Conservation (phyloP, 1,140 invertebrate species). For the Lamellibrachia luymesi region DNA sequence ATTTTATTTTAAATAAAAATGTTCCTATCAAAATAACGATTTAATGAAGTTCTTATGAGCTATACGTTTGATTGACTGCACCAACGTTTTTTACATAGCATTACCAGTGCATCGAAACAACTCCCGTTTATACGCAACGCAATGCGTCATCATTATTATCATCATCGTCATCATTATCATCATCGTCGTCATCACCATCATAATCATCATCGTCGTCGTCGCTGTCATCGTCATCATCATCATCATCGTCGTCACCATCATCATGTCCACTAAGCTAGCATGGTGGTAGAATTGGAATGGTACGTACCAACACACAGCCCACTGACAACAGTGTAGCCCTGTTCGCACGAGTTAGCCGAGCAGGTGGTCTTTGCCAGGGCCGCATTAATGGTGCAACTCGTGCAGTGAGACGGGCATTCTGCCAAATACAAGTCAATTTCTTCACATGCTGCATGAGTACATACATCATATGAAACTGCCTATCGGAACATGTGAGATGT, state of each 20-base stretch:
- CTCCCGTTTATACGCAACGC: too few species aligned
- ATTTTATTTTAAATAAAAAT: not conserved
- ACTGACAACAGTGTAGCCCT: slow-evolving; percentile 7
- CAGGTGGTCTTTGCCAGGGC: not conserved
- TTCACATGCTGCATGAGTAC: not conserved
- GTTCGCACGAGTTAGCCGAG: not conserved
- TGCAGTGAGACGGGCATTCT: not conserved
- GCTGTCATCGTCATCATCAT: not conserved
- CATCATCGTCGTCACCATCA: not conserved
- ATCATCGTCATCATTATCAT: not conserved
- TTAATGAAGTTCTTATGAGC: not conserved
- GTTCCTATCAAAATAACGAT: not conserved
- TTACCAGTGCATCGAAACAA: not conserved
- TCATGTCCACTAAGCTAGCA: not conserved
- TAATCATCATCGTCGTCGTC: too few species aligned
- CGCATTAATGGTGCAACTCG: not conserved
- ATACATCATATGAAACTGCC: not conserved
- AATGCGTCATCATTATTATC: not conserved
- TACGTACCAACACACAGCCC: not conserved
- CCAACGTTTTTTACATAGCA: not conserved
- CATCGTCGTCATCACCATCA: too few species aligned
- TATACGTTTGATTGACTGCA: not conserved
- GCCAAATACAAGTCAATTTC: not conserved
- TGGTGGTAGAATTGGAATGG: not conserved
- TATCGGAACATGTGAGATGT: not conserved